Evolutionary conservation across 2,113 vertebrate genomes (phyloP).

Genomic region (Rafetus swinhoei): DNA sequence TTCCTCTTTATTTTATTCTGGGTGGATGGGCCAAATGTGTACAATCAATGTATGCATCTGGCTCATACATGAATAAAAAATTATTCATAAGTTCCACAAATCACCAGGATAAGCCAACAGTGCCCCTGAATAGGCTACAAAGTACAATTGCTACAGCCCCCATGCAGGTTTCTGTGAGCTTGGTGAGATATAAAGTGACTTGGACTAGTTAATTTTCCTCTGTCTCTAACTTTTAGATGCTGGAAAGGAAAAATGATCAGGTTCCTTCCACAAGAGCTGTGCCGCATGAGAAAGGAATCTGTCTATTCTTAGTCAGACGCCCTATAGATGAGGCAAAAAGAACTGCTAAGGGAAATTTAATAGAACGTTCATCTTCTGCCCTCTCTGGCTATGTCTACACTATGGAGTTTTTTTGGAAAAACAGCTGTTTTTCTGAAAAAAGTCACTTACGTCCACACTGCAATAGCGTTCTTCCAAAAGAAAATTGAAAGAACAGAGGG

Average conservation of each 20-base stretch:
- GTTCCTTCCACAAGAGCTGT: not conserved
- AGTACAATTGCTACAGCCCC: not conserved
- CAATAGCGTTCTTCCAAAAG: too few species aligned
- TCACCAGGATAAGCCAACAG: not conserved
- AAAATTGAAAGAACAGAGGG: too few species aligned
- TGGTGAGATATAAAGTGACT: not conserved
- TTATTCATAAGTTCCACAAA: not conserved
- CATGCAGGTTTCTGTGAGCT: fast-evolving
- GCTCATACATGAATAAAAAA: not conserved
- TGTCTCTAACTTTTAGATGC: not conserved
- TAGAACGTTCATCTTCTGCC: not conserved
- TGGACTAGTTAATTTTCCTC: not conserved
- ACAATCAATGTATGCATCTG: fast-evolving
- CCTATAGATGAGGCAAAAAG: not conserved
- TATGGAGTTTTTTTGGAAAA: too few species aligned
- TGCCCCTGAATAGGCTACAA: not conserved
- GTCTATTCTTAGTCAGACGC: not conserved
- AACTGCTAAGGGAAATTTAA: not conserved
- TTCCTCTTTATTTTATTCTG: not conserved
- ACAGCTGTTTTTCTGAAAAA: too few species aligned
- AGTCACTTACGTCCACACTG: too few species aligned
- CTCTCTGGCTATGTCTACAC: not conserved
- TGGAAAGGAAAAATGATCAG: not conserved
- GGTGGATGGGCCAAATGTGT: not conserved
- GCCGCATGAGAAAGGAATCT: not conserved